These are phyloP conservation scores for Coptotermes formosanus DNA, from an alignment of 1,140 invertebrate species.

Conservation along the genomic window DNA sequence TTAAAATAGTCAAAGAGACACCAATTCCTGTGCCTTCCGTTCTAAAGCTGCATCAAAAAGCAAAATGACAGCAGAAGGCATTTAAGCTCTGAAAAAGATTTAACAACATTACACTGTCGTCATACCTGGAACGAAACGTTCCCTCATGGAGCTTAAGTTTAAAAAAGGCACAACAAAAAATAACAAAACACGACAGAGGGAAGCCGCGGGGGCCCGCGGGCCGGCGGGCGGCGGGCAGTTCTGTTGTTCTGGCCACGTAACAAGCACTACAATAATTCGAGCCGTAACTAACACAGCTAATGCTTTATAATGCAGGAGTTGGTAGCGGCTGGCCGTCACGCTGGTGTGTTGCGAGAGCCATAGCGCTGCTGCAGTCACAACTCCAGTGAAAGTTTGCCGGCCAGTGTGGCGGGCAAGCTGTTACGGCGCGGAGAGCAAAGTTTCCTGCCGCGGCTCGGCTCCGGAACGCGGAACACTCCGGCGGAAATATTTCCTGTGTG, in stretches of 20 bases:
- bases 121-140: slow-evolving; percentile 7
- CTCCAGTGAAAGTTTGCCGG: neutral
- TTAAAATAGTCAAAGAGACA: neutral
- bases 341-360: neutral
- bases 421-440: neutral
- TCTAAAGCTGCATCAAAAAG: slow-evolving; percentile 1
- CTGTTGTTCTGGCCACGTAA: neutral
- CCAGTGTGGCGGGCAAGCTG: neutral
- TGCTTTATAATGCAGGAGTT: neutral
- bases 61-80: neutral
- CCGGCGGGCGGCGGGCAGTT: neutral
- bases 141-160: neutral
- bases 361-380: neutral
- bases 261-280: neutral
- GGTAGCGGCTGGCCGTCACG: neutral
- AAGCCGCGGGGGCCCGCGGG: too few relatives aligned
- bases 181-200: neutral
- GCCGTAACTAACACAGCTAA: slow-evolving; percentile 10
- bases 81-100: slow-evolving; percentile 17
- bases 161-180: neutral
- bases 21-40: neutral
- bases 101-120: neutral
- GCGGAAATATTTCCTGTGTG: neutral
- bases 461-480: neutral
- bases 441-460: neutral